Evolutionary conservation across 1,140 invertebrate species (phyloP), one percentile per base, ranked within the genome.

Genomic region (Spodoptera frugiperda): DNA sequence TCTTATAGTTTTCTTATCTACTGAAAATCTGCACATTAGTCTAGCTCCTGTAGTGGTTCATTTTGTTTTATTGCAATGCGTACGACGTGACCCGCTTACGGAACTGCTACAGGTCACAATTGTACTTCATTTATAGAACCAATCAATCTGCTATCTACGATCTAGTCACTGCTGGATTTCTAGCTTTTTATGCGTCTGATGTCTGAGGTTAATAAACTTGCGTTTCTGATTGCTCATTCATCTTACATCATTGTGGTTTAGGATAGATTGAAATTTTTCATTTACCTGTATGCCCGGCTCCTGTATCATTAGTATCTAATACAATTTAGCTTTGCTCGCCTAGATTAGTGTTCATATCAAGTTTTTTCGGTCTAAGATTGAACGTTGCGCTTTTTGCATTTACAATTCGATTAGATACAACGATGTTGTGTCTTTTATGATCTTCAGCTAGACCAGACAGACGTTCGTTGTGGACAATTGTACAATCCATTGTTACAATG

Each of bases 181-280:
- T 91, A 87, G 90, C 91, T 92, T 93, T 93, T 93, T 93, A 91
- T 92, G 84, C 89, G 91, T 93, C 91, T 93, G 90, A 88, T 85
- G 84, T 86, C 65, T 76, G 86, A 83, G 91, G 91, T 93, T 84
- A 88, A 89, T 84, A 87, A 93, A 91, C 91, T 90, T 88, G 65
- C 67, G 80, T 85, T 74, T 85, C 86, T 89, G 90, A 91, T 92
- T 91, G 91, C 90, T 92, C 87, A 93, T 91, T 92, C 91, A 89
- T 91, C 89, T 93, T 93, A 91, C 88, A 92, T 90, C 91, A 91
- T 91, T 92, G 88, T 87, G 85, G 90, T 90, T 92, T 91, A 76
- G 77, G 85, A 83, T 83, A 84, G 89, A 89, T 90, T 88, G 83
- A 87, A 88, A 89, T 85, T 89, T 89, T 89, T 90, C 87, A 88